A percentile compares a stretch with the other conserved stretches of the same genome.
These are phyloP conservation scores for Daphoenositta chrysoptera DNA, from an alignment of 2,113 vertebrate species.

Conservation along the genomic window DNA sequence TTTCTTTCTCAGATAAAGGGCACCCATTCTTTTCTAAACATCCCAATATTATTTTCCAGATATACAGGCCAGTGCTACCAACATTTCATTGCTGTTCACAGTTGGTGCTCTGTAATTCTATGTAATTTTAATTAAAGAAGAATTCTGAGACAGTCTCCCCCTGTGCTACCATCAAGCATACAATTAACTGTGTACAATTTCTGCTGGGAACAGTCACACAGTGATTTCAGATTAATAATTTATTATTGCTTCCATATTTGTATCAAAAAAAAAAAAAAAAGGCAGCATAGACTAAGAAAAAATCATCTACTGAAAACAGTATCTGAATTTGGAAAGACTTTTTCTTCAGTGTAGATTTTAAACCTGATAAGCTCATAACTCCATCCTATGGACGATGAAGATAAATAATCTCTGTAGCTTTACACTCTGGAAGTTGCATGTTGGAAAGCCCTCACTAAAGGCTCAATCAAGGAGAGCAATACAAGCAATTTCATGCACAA, in stretches of 20 bases:
- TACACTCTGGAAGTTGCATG: background rate
- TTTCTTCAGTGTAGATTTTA: background rate
- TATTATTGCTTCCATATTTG: constrained; percentile 69
- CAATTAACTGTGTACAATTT: constrained; percentile 78
- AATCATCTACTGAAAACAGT: background rate
- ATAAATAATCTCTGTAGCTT: background rate
- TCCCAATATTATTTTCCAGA: constrained; percentile 53
- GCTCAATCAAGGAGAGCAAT: background rate
- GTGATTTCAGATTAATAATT: constrained; percentile 79
- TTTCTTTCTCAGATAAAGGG: background rate
- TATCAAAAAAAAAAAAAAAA: background rate
- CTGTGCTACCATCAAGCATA: constrained; percentile 77
- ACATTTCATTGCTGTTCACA: constrained; percentile 76
- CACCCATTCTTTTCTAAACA: background rate
- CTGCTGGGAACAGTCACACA: constrained; percentile 75
- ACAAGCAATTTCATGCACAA: background rate
- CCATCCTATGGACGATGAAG: background rate
- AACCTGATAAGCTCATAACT: background rate
- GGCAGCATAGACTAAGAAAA: background rate
- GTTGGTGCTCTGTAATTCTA: constrained; percentile 79
- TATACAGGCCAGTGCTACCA: constrained; percentile 65
- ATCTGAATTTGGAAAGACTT: background rate
- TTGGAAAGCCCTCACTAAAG: background rate
- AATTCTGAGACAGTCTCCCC: constrained; percentile 77
- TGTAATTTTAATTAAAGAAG: constrained; percentile 87